A percentile compares a stretch with the other conserved stretches of the same genome.
Evolutionary conservation across 2,797 vertebrate species (phyloP).

Genomic region (Cichlasoma orientale): DNA sequence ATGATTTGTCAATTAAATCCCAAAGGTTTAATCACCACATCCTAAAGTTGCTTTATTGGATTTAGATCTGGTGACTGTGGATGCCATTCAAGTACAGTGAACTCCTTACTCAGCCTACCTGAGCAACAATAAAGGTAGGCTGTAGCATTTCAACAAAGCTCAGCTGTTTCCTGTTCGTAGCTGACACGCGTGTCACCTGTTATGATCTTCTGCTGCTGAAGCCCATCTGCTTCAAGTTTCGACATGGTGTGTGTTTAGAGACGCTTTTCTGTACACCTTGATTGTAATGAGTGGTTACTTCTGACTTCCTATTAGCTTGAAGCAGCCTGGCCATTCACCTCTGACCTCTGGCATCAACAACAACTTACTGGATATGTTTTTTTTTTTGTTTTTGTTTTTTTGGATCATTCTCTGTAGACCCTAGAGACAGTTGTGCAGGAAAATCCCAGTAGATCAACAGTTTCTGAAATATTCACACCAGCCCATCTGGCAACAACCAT

Average conservation of each 20-base stretch:
- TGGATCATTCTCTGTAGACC: background rate
- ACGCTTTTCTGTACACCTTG: background rate
- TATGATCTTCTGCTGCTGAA: background rate
- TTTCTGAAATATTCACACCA: constrained; percentile 1
- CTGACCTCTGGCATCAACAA: constrained; percentile 64
- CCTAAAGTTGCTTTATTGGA: background rate
- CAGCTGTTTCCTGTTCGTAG: background rate
- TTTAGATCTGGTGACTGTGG: background rate
- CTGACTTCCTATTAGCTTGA: background rate
- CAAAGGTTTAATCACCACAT: background rate
- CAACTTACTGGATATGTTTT: background rate
- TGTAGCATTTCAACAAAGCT: too few relatives aligned
- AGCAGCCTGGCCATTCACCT: constrained; percentile 34
- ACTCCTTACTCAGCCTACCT: too few relatives aligned
- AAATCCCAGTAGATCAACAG: background rate
- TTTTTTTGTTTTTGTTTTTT: too few relatives aligned
- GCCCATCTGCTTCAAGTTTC: background rate
- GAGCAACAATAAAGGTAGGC: too few relatives aligned
- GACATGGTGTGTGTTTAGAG: background rate
- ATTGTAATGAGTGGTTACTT: background rate
- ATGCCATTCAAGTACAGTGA: background rate
- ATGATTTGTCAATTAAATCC: background rate
- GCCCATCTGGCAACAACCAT: background rate
- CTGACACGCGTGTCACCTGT: background rate
- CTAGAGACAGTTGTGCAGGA: background rate